Evolutionary conservation across 2,888 invertebrate genomes (phyloP), one percentile per base, ranked within the genome.

Genomic region (Priapulus caudatus): DNA sequence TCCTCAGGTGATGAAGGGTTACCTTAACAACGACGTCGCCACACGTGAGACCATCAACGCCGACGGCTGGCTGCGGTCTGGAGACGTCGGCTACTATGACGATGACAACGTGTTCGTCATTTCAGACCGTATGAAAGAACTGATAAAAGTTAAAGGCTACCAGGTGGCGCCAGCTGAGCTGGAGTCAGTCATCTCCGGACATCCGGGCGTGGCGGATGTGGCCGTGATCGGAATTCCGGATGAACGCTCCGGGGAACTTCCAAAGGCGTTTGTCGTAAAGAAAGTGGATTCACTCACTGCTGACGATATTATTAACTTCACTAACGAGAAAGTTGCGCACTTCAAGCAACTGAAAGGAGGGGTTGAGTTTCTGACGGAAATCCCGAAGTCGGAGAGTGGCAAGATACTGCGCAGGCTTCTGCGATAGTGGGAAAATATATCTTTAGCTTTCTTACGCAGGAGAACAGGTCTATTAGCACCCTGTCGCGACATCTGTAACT

Each of bases 91-190:
- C 1, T 86, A 84, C 67, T 85, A 81, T 61, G 86, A 89, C 64
- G 69, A 78, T 1, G 81, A 87, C 16, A 81, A 81, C 1, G 81
- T 77, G 68, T 83, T 87, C 69, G 88, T 78, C 64, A 80, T 90
- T 57, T 83, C 88, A 1, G 91, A 89, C 68, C 75, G 91, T 55
- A 73, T 88, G 19, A 91, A 91, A 67, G 89, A 90, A 66, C 78
- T 91, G 21, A 90, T 91, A 63, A 91, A 91, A 69, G 88, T 86
- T 65, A 89, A 90, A 69, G 88, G 83, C 44, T 84, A 81, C 64
- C 85, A 86, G 79, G 89, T 91, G 4, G 81, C 89, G 0, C 90
- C 90, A 2, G 88, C 89, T 1, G 90, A 91, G 72, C 71, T 92
- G 43, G 91, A 92, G 71, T 81, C 81, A 16, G 64, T 90, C 48